Percentiles rank a stretch among this genome's conserved stretches.
Evolutionary conservation across 2,113 vertebrate species (phyloP).

Genomic region (Felis catus): DNA sequence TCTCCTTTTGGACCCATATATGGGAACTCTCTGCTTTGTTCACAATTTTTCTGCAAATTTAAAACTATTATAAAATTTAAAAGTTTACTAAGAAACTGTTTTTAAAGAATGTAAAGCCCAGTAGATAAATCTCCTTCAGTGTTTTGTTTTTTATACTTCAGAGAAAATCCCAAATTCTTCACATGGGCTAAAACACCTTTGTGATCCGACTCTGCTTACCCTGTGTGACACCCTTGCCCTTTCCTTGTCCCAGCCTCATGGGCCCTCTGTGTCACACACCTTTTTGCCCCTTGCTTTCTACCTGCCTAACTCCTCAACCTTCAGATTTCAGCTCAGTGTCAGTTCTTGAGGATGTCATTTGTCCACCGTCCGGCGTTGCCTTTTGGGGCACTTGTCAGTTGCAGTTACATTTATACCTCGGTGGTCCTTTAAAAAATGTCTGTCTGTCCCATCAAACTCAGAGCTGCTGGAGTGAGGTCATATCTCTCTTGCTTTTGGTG

Average conservation of each 20-base stretch:
- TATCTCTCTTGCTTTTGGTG: neutral
- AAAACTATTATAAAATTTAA: neutral
- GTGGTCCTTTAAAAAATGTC: neutral
- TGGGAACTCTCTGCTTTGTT: neutral
- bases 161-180: neutral
- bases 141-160: neutral
- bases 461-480: neutral
- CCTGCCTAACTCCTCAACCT: neutral
- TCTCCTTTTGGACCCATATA: neutral
- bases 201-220: neutral
- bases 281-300: neutral
- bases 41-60: neutral
- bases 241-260: neutral
- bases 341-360: neutral
- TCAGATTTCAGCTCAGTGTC: neutral
- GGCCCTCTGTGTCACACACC: neutral
- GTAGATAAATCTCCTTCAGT: neutral
- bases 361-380: neutral
- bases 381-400: neutral
- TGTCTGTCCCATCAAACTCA: neutral
- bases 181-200: neutral
- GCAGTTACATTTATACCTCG: neutral
- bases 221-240: neutral
- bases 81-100: neutral
- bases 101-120: neutral